phyloP scores from a whole-genome alignment of 2,113 vertebrate genomes.

The Megaceryle torquata region DNA sequence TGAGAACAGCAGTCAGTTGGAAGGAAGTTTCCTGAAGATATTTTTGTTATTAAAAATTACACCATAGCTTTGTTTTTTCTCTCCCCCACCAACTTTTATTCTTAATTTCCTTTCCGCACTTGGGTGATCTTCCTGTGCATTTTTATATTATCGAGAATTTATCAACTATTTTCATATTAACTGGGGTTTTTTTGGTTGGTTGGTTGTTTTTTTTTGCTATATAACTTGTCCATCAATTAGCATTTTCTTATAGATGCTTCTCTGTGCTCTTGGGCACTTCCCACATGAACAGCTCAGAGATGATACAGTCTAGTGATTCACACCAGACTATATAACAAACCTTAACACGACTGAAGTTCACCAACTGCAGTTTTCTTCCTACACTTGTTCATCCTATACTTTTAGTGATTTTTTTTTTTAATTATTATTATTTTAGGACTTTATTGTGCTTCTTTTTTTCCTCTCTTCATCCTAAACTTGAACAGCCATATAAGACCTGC shows the following conservation, averaged over 20 bases:
- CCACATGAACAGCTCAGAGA: not conserved
- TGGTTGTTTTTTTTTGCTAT: not conserved
- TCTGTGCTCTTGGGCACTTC: not conserved
- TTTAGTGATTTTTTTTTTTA: not conserved
- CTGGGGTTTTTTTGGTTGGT: not conserved
- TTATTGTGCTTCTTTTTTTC: not conserved
- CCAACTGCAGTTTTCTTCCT: not conserved
- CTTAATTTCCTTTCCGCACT: slow-evolving; percentile 22
- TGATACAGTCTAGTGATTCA: not conserved
- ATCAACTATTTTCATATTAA: not conserved
- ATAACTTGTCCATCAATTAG: not conserved
- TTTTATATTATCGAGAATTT: not conserved
- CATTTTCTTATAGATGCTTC: not conserved
- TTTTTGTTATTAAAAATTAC: not conserved
- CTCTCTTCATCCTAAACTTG: not conserved
- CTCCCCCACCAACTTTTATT: not conserved
- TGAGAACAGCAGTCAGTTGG: not conserved
- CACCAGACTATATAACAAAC: not conserved
- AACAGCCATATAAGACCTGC: not conserved
- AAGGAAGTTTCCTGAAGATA: not conserved
- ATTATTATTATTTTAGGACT: not conserved
- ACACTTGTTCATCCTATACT: not conserved
- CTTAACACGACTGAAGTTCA: not conserved
- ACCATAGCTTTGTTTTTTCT: not conserved
- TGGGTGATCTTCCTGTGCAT: not conserved